Evolutionary conservation across 2,113 vertebrate species (phyloP).

Genomic region (Archilochus colubris): DNA sequence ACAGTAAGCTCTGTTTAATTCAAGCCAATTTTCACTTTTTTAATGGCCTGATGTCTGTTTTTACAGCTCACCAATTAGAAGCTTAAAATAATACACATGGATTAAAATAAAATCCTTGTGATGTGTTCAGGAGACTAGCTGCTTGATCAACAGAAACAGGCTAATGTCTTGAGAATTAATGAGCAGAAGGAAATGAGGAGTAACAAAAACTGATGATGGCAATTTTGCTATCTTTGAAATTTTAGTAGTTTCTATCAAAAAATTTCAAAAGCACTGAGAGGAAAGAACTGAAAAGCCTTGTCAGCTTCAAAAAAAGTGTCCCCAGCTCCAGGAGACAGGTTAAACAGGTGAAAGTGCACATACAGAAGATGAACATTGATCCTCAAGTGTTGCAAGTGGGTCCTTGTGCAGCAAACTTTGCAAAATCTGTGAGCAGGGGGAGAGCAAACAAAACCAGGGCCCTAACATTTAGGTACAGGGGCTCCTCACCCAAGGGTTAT

Average conservation of each 20-base stretch:
- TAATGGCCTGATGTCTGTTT: not conserved
- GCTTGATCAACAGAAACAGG: not conserved
- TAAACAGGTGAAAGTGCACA: not conserved
- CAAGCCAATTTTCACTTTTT: not conserved
- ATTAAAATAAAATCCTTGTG: not conserved
- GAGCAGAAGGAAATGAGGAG: not conserved
- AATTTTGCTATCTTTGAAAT: not conserved
- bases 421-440: accelerated
- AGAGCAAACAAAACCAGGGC: not conserved
- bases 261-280: not conserved
- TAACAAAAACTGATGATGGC: not conserved
- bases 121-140: not conserved
- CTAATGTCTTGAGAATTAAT: not conserved
- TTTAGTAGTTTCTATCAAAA: not conserved
- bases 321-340: not conserved
- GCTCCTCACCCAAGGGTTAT: not conserved
- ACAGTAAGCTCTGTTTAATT: not conserved
- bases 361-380: accelerated
- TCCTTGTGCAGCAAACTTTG: not conserved
- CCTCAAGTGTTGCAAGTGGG: not conserved
- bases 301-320: not conserved
- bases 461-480: not conserved
- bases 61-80: not conserved
- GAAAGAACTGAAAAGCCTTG: not conserved
- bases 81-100: not conserved